These are phyloP conservation scores for Panthera tigris DNA, from an alignment of 2,113 vertebrate species.

Conservation along the genomic window DNA sequence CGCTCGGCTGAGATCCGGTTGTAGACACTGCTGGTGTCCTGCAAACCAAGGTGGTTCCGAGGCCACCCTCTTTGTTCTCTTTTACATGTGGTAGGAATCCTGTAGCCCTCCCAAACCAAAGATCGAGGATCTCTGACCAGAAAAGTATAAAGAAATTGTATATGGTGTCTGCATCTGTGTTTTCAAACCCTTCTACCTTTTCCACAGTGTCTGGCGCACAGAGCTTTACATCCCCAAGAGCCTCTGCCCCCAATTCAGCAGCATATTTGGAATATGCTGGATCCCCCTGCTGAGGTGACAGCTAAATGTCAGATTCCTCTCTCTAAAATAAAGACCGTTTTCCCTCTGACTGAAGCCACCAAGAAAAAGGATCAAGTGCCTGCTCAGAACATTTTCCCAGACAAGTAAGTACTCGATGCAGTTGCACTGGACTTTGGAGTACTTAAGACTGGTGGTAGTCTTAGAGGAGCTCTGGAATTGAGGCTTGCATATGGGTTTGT, in stretches of 20 bases:
- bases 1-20: not conserved
- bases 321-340: constrained; percentile 89
- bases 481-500: not conserved
- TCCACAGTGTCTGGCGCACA: constrained; percentile 93
- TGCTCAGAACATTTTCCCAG: constrained; percentile 93
- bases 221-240: constrained; percentile 88
- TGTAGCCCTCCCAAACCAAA: not conserved
- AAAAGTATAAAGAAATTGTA: not conserved
- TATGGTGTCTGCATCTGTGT: not conserved
- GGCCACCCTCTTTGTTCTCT: not conserved
- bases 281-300: constrained; percentile 86
- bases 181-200: not conserved
- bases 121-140: not conserved
- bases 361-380: constrained; percentile 93
- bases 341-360: constrained; percentile 91
- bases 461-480: not conserved
- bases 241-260: constrained; percentile 90
- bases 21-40: not conserved
- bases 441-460: not conserved
- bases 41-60: not conserved
- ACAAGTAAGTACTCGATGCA: constrained; percentile 83
- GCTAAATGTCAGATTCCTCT: constrained; percentile 87
- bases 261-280: constrained; percentile 88
- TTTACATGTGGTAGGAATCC: not conserved
- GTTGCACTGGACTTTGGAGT: not conserved